Conservation (phyloP, 2,113 vertebrate genomes). For the Mastomys natalensis region DNA sequence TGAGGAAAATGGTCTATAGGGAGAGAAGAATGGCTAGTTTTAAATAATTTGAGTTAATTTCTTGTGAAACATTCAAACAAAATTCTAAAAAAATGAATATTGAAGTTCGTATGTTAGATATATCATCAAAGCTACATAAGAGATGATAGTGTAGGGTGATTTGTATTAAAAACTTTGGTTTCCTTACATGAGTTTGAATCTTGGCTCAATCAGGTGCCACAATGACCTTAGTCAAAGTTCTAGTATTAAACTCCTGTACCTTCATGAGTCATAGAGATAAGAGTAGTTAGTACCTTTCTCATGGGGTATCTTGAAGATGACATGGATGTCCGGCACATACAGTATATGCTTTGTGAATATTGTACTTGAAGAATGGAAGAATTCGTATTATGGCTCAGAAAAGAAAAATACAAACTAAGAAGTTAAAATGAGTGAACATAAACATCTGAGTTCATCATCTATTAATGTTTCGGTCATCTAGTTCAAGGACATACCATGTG, state of each 20-base stretch:
- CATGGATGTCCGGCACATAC: not conserved
- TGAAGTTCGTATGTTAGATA: not conserved
- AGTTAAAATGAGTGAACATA: not conserved
- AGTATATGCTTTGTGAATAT: not conserved
- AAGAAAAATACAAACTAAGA: not conserved
- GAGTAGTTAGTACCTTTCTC: not conserved
- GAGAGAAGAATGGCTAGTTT: not conserved
- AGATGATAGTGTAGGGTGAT: not conserved
- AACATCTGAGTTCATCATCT: not conserved
- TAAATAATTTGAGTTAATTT: not conserved
- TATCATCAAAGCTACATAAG: not conserved
- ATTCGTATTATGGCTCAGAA: not conserved
- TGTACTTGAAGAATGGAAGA: not conserved
- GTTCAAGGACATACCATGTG: not conserved
- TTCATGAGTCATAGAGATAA: not conserved
- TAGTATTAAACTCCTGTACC: not conserved
- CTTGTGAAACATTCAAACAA: not conserved
- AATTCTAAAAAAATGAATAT: not conserved
- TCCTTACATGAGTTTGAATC: not conserved
- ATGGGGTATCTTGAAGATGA: not conserved
- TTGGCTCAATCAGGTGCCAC: not conserved
- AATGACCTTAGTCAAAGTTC: not conserved
- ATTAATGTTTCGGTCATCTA: not conserved
- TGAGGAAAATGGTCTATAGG: not conserved
- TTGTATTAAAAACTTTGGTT: not conserved